Evolutionary conservation across 35 echinoderm and acorn worm species (phyloP), one percentile per base, ranked within the genome.

Genomic region (Ophiothrix spiculata): DNA sequence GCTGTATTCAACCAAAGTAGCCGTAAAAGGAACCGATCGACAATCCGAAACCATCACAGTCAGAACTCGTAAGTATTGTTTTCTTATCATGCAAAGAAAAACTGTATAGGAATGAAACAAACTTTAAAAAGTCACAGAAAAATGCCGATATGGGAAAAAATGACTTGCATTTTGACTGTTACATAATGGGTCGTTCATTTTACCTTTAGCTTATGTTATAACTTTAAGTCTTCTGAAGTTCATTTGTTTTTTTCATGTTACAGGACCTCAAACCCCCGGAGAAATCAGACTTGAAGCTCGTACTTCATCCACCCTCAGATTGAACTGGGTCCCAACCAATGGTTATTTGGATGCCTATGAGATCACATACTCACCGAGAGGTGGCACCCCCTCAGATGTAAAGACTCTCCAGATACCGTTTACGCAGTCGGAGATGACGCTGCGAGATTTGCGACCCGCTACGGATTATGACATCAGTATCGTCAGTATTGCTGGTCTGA

Each of bases 291-390:
- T 74, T 1, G 0, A 10, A 16, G 35, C 32, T 35, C 45, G 54
- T 31, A 84, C 56, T 0, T 54, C 81, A 36, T 64, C 81, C 49
- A 84, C 42, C 1, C 45, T 60, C 0, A 84, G 11, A 31, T 35
- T 84, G 14, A 21, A 54, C 21, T 84, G 81, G 81, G 46, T 84
- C 2, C 37, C 54, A 1, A 60, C 81, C 37, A 32, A 84, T 25
- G 81, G 81, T 35, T 64, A 60, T 32, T 36, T 84, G n/a, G 81
- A 84, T 37, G 54, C 33, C 3, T 84, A 84, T n/a, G 39, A 32
- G 4, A 63, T 84, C 29, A 25, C 31, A 13, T 84, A 37, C 54
- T 64, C 81, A 1, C 45, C 81, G 15, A 33, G 63, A 60, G 81
- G 81, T 34, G 54, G 46, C 33, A 17, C 25, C 32, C n/a, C 81